These are phyloP conservation scores for Aphodius sticticus DNA, from an alignment of 2,888 invertebrate genomes.

Conservation along the genomic window DNA sequence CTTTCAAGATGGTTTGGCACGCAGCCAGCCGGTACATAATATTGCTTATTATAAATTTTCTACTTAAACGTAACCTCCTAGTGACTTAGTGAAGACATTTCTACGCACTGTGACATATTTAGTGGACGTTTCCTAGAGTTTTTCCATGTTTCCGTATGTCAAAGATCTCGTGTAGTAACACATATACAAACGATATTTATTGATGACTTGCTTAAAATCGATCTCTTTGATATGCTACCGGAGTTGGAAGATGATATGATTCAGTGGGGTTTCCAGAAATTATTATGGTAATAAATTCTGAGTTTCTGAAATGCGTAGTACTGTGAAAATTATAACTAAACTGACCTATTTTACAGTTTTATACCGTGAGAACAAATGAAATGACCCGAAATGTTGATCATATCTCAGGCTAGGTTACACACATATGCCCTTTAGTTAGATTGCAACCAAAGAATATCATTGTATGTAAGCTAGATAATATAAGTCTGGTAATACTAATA, in stretches of 20 bases:
- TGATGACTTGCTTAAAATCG: neutral
- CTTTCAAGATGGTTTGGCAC: neutral
- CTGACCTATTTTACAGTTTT: neutral
- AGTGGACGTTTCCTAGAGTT: neutral
- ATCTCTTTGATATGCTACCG: neutral
- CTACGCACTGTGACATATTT: neutral
- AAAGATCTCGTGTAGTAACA: neutral
- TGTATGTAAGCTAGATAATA: too few species aligned
- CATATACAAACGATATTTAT: neutral
- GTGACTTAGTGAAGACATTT: neutral
- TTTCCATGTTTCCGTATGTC: neutral
- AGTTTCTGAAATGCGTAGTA: neutral
- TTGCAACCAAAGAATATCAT: too few species aligned
- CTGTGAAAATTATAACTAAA: neutral
- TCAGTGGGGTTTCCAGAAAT: neutral
- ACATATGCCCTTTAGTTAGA: too few species aligned
- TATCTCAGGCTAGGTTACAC: too few species aligned
- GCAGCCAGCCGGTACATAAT: neutral
- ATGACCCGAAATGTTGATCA: too few species aligned
- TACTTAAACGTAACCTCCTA: neutral
- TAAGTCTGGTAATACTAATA: too few species aligned
- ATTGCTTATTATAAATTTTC: neutral
- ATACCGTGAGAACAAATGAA: too few species aligned
- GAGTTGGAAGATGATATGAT: neutral
- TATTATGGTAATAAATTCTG: neutral